A percentile compares a stretch with the other conserved stretches of the same genome.
These are phyloP conservation scores for Epinotia nisella DNA, from an alignment of 2,888 invertebrate genomes.

Conservation along the genomic window DNA sequence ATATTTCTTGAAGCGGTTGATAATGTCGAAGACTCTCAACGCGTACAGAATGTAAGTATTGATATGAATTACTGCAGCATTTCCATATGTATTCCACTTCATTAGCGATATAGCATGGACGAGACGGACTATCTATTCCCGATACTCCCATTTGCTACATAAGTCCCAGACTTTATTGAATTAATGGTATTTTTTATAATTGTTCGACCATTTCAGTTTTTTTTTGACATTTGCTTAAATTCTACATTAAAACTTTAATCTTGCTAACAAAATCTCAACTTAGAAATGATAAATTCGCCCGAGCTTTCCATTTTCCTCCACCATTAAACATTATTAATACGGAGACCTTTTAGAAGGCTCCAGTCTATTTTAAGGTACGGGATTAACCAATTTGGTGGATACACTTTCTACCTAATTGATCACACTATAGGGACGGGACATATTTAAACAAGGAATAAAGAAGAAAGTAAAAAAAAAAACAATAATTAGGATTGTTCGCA, in stretches of 20 bases:
- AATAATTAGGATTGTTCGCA: neutral
- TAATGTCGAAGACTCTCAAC: constrained; percentile 95
- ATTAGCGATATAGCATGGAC: too few relatives aligned
- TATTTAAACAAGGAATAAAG: neutral
- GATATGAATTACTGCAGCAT: constrained; percentile 2
- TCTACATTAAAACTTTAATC: neutral
- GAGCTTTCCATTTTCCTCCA: neutral
- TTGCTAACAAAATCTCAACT: too few relatives aligned
- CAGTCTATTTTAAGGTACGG: constrained; percentile 28
- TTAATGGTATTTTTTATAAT: too few relatives aligned
- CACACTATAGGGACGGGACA: constrained; percentile 9
- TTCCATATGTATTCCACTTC: neutral
- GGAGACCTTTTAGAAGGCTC: constrained; percentile 11
- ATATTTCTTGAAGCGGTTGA: constrained; percentile 65
- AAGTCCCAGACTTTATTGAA: too few relatives aligned
- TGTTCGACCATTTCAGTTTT: neutral
- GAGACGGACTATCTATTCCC: too few relatives aligned
- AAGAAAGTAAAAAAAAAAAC: neutral
- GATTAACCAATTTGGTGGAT: constrained; percentile 30
- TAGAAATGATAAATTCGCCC: neutral
- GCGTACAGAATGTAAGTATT: constrained; percentile 95
- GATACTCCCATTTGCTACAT: too few relatives aligned
- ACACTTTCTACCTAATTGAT: constrained; percentile 36
- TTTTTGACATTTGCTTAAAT: neutral
- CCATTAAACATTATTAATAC: neutral